A percentile compares a stretch with the other conserved stretches of the same genome.
Evolutionary conservation across 30 jellyfish, hydroid and myxozoan genomes (phyloP).

Genomic region (Aurelia coerulea): DNA sequence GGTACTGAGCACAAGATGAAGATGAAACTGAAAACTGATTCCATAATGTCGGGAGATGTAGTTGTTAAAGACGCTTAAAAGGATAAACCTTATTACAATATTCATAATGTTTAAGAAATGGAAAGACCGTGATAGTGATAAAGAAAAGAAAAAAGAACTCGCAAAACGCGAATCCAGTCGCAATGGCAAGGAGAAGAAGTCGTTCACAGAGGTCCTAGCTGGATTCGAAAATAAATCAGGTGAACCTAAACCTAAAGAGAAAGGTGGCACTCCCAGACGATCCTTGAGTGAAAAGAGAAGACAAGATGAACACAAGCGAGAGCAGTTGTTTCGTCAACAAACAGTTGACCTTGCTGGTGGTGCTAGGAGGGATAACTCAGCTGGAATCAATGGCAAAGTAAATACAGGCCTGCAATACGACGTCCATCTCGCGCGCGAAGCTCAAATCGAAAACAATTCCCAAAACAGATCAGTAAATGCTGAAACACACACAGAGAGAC

Average conservation of each 20-base stretch:
- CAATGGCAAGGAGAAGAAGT: conserved; percentile 61
- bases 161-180: conserved; percentile 55
- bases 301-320: conserved; percentile 41
- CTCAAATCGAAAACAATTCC: not conserved
- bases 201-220: conserved; percentile 74
- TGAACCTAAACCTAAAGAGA: conserved; percentile 9
- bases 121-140: conserved; percentile 65
- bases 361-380: conserved; percentile 19
- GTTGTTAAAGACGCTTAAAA: not conserved
- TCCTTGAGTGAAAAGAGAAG: conserved; percentile 63
- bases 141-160: conserved; percentile 61
- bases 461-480: not conserved
- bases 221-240: conserved; percentile 52
- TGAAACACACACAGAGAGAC: not conserved
- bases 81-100: conserved; percentile 11
- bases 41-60: conserved; percentile 7
- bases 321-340: conserved; percentile 56
- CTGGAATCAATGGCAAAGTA: conserved; percentile 56
- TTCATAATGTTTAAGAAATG: conserved; percentile 68
- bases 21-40: too few relatives aligned
- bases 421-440: not conserved
- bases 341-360: conserved; percentile 46
- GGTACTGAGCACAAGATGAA: too few relatives aligned
- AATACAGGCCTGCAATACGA: conserved; percentile 18
- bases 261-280: conserved; percentile 40